Percentiles rank a stretch among this genome's conserved stretches.
These are phyloP conservation scores for Anadara kagoshimensis DNA, from an alignment of 1,140 invertebrate species.

Conservation along the genomic window DNA sequence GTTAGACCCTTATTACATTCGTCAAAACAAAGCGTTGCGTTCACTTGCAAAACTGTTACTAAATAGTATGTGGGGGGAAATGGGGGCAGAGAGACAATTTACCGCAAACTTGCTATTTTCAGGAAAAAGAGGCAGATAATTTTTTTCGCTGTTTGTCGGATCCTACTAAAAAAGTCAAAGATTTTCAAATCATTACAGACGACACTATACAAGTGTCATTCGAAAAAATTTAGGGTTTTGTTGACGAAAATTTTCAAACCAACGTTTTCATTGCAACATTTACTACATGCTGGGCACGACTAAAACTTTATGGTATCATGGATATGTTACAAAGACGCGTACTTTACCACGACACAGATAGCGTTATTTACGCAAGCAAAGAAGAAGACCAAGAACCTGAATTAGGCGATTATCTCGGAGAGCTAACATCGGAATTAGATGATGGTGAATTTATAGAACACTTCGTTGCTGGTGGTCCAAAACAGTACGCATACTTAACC, in stretches of 20 bases:
- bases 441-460: constrained; percentile 17
- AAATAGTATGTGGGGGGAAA: constrained; percentile 27
- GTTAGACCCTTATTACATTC: constrained; percentile 62
- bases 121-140: constrained; percentile 32
- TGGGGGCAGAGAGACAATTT: constrained; percentile 1
- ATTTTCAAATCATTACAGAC: constrained; percentile 31
- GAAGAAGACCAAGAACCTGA: not conserved
- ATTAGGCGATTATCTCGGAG: constrained; percentile 26
- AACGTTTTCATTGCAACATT: constrained; percentile 70
- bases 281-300: constrained; percentile 69
- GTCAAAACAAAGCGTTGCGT: constrained; percentile 59
- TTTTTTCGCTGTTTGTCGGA: constrained; percentile 56
- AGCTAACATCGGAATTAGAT: constrained; percentile 36
- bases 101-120: constrained; percentile 4
- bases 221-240: not conserved
- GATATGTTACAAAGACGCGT: constrained; percentile 58
- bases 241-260: constrained; percentile 29
- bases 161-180: constrained; percentile 13
- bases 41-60: constrained; percentile 38
- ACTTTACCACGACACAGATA: constrained; percentile 73
- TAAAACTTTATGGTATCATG: constrained; percentile 69
- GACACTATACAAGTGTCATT: constrained; percentile 16
- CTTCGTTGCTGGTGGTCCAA: constrained; percentile 42
- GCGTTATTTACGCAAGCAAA: constrained; percentile 23
- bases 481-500: constrained; percentile 33